These are phyloP conservation scores for Gymnopithys bicolor DNA, from an alignment of 2,797 vertebrate species.

Conservation along the genomic window DNA sequence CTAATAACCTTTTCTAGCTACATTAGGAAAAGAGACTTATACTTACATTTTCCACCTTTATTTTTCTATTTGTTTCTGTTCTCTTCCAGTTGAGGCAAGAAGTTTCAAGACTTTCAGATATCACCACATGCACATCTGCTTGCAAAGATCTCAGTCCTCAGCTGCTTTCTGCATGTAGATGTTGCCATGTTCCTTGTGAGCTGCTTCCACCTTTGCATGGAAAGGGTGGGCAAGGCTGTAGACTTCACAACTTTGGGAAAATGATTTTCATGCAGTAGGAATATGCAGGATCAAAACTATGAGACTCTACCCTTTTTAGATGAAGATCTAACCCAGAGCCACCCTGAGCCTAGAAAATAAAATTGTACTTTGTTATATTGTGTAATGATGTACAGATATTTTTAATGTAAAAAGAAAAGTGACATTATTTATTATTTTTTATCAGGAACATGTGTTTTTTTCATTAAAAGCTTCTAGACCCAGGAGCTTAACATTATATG, in stretches of 20 bases:
- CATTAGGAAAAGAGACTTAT: background rate
- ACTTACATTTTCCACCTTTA: background rate
- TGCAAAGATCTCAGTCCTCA: background rate
- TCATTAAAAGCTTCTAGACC: conserved; percentile 55
- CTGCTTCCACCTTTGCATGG: conserved; percentile 27
- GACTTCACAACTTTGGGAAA: background rate
- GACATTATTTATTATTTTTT: conserved; percentile 73
- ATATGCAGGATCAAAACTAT: background rate
- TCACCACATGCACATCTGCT: background rate
- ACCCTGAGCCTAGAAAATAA: conserved; percentile 12
- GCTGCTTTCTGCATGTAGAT: conserved; percentile 43
- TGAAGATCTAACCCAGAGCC: conserved; percentile 38
- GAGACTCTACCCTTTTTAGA: background rate
- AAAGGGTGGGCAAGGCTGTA: background rate
- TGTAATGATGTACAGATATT: conserved; percentile 59
- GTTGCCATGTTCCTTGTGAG: background rate
- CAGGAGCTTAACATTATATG: conserved; percentile 33
- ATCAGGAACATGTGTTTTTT: conserved; percentile 42
- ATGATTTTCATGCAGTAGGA: background rate
- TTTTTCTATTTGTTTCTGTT: conserved; percentile 17
- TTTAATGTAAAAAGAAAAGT: conserved; percentile 57
- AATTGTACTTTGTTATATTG: conserved; percentile 43
- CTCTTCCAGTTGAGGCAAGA: background rate
- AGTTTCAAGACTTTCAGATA: background rate
- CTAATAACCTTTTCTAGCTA: background rate